Percentiles rank a stretch among this genome's conserved stretches.
Evolutionary conservation across 35 echinoderm and acorn worm genomes (phyloP).

Genomic region (Anneissia japonica): DNA sequence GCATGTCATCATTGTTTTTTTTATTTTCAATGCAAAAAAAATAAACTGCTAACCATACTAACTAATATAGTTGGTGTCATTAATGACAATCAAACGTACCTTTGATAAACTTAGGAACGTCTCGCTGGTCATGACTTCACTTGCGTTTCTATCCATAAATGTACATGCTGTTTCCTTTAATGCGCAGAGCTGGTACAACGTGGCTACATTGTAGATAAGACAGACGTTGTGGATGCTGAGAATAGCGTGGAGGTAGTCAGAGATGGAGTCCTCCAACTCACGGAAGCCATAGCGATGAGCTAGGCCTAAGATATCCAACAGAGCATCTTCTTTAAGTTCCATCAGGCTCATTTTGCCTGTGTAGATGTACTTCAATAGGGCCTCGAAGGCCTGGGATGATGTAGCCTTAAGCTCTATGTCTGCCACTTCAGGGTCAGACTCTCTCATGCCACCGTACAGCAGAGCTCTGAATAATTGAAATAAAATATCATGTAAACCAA

Average conservation of each 20-base stretch:
- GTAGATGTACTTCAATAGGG: constrained; percentile 81
- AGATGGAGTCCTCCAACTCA: constrained; percentile 89
- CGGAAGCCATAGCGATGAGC: constrained; percentile 94
- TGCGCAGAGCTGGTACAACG: constrained; percentile 62
- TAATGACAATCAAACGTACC: constrained; percentile 35
- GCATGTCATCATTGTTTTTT: too few species aligned
- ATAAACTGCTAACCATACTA: background rate
- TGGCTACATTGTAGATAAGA: constrained; percentile 96
- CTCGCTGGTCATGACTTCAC: constrained; percentile 88
- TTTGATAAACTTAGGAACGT: constrained; percentile 84
- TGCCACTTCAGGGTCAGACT: constrained; percentile 70
- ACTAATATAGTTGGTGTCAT: too few species aligned
- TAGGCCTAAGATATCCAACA: constrained; percentile 77
- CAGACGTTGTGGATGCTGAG: constrained; percentile 91
- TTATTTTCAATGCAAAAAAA: too few species aligned
- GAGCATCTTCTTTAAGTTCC: constrained; percentile 77
- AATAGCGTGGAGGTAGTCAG: constrained; percentile 84
- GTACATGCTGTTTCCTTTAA: constrained; percentile 89
- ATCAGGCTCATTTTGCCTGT: constrained; percentile 80
- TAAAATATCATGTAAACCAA: too few species aligned
- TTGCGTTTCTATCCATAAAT: constrained; percentile 88
- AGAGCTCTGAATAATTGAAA: constrained; percentile 81
- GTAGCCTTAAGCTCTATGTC: constrained; percentile 92
- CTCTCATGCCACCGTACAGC: constrained; percentile 85
- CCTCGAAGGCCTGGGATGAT: constrained; percentile 76